These are phyloP conservation scores for Drosophila yakuba DNA, from an alignment of 1,140 invertebrate genomes.

Conservation along the genomic window DNA sequence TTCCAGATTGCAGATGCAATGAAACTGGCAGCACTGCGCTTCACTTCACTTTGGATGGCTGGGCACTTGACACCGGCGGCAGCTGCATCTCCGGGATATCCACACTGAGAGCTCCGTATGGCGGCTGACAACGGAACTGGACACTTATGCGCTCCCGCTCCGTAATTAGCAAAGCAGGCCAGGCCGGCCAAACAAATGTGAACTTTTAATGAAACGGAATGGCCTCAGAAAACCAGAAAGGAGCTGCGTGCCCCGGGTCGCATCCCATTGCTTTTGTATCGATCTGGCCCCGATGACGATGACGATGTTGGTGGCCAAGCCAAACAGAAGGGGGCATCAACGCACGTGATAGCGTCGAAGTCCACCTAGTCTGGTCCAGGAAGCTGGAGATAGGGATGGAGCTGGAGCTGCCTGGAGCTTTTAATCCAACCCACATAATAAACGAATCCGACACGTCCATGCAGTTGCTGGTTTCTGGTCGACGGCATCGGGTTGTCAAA, in stretches of 20 bases:
- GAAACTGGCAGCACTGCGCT: background rate
- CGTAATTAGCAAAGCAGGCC: constrained; percentile 47
- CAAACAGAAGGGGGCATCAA: constrained; percentile 1
- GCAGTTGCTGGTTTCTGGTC: constrained; percentile 40
- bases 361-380: constrained; percentile 29
- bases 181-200: constrained; percentile 38
- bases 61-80: background rate
- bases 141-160: constrained; percentile 25
- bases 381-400: background rate
- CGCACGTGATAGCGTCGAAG: constrained; percentile 32
- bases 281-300: constrained; percentile 20
- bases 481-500: constrained; percentile 36
- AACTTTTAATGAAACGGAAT: constrained; percentile 50
- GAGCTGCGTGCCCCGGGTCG: constrained; percentile 21
- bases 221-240: background rate
- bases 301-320: background rate
- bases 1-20: no score
- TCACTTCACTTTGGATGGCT: background rate
- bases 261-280: constrained; percentile 24
- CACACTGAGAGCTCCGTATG: background rate
- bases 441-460: constrained; percentile 56
- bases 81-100: constrained; percentile 10
- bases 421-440: constrained; percentile 65
- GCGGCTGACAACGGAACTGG: constrained; percentile 21
- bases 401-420: constrained; percentile 27